phyloP scores from a whole-genome alignment of 2,113 vertebrate species.

The Odocoileus hemionus region DNA sequence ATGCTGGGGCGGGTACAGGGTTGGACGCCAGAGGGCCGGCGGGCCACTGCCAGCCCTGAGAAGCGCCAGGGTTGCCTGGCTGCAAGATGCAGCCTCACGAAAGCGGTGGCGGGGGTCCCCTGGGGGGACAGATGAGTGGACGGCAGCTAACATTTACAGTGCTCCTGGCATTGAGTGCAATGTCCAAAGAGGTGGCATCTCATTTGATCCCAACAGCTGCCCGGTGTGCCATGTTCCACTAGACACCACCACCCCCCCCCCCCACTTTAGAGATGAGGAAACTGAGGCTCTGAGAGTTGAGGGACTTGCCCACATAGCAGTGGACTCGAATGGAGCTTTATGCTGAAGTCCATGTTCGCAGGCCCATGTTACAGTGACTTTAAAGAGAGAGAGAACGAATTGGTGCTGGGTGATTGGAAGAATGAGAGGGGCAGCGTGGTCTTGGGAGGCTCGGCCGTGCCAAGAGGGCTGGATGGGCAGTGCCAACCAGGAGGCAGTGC shows the following conservation, averaged over 20 bases:
- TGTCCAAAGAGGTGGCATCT: not conserved
- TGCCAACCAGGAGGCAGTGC: not conserved
- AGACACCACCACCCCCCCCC: not conserved
- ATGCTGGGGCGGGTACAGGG: not conserved
- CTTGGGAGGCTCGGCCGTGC: not conserved
- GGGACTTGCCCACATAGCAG: not conserved
- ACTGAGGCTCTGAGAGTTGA: not conserved
- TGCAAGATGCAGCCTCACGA: not conserved
- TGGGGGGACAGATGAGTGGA: not conserved
- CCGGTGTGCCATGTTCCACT: not conserved
- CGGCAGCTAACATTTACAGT: not conserved
- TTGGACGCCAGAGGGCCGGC: not conserved
- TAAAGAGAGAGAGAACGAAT: not conserved
- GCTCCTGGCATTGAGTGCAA: not conserved
- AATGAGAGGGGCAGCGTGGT: fast-evolving
- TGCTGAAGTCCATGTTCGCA: too few relatives aligned
- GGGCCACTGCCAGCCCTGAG: not conserved
- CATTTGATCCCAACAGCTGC: not conserved
- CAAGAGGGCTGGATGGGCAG: not conserved
- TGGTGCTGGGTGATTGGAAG: not conserved
- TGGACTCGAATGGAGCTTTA: not conserved
- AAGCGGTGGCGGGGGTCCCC: not conserved
- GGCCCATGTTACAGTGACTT: not conserved
- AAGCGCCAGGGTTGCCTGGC: not conserved
- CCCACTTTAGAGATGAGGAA: not conserved